Base-by-base conservation (phyloP, 2,113 vertebrate species). In the Circaetus cinerascens region DNA sequence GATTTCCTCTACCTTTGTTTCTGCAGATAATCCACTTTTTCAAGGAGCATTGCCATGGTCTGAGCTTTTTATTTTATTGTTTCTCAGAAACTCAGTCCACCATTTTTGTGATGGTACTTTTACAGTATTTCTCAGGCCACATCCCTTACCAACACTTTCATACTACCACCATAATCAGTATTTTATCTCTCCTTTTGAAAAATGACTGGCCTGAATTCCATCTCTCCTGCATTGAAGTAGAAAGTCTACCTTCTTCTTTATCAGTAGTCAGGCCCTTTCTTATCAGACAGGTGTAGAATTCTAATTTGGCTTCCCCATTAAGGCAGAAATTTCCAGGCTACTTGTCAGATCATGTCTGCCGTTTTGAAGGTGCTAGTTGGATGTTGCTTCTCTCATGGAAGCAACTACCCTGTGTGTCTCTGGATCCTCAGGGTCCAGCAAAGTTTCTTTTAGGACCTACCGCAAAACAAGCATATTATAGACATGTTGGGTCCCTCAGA, bases 231-330 rank as follows among this genome's bases (percentile, higher is more conserved):
- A 46, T 81, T 84, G 25, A 88, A 90, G 50, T 11, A 88, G 41
- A 80, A 95, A 83, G 26, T 62, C 59, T 73, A 50, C 48, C 22
- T 66, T 21, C 51, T 82, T 91, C 57, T 90, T 86, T 90, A 85
- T 82, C 23, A 29, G 57, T 68, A 90, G 69, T 82, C 46, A 95
- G 74, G 53, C 20, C 27, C 30, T 59, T 82, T 94, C 90, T 95
- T 95, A 93, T 90, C 89, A 94, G 73, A 68, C 5, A 82, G 83
- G 71, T 81, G 69, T 18, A 91, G 69, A 93, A 71, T 87, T 87
- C 86, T 73, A 60, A 92, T 87, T 87, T 69, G 62, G 77, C 36
- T 95, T 81, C 73, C 62, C 57, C 64, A 93, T 81, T 93, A 91
- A 56, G 68, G 76, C 76, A 92, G 78, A 90, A 96, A 69, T 91